Evolutionary conservation across 2,113 vertebrate species (phyloP).

Genomic region (Cyphomyrus discorhynchus): DNA sequence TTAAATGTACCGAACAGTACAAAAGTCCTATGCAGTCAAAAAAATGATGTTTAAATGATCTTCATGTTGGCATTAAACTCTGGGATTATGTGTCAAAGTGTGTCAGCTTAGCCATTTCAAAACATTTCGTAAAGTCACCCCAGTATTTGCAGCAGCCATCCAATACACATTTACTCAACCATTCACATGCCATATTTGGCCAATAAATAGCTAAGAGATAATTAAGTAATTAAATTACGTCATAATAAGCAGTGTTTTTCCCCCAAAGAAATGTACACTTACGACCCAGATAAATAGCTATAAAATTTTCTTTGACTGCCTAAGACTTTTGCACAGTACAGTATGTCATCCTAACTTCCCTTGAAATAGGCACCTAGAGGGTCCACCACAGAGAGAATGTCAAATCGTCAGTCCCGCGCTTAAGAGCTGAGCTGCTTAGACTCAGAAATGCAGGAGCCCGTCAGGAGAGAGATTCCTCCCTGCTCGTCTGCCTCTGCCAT

Average conservation of each 20-base stretch:
- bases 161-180: background rate
- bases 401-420: background rate
- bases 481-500: background rate
- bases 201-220: background rate
- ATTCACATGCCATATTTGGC: background rate
- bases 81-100: background rate
- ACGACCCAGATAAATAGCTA: background rate
- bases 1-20: background rate
- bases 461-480: background rate
- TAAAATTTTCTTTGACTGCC: background rate
- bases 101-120: background rate
- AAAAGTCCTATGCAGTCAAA: background rate
- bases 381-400: background rate
- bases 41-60: background rate
- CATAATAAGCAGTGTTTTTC: background rate
- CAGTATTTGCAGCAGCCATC: background rate
- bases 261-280: too few relatives aligned
- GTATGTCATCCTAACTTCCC: background rate
- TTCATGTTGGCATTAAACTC: background rate
- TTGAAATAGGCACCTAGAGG: background rate
- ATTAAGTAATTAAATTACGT: background rate
- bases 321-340: background rate
- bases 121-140: background rate
- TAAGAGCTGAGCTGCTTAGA: background rate
- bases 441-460: background rate